Evolutionary conservation across 2,888 invertebrate species (phyloP).

Genomic region (Chrysina gloriosa): DNA sequence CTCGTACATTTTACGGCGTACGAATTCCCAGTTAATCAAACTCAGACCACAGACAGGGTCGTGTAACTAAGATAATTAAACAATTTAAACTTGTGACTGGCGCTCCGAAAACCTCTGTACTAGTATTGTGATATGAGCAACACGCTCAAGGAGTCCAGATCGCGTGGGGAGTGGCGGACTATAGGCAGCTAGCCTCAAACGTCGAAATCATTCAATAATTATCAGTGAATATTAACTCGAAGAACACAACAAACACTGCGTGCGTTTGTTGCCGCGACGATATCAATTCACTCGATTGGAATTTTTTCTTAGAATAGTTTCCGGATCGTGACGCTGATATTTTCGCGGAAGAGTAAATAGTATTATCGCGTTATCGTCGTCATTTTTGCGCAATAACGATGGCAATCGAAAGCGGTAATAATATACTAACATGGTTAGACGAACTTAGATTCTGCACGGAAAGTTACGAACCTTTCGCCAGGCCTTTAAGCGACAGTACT

Average conservation of each 20-base stretch:
- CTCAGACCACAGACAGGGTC: too few relatives aligned
- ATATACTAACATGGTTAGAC: slow-evolving; percentile 56
- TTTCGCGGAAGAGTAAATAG: neutral
- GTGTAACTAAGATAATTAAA: too few relatives aligned
- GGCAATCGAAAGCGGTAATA: neutral
- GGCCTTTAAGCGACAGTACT: slow-evolving; percentile 34
- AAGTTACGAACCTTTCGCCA: slow-evolving; percentile 56
- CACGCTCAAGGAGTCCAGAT: too few relatives aligned
- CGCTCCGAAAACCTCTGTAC: neutral
- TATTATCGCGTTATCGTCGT: neutral
- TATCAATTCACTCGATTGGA: neutral
- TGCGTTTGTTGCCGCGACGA: neutral
- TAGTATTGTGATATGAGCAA: neutral
- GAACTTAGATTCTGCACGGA: slow-evolving; percentile 57
- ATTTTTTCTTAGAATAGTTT: neutral
- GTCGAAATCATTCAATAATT: too few relatives aligned
- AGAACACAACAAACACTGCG: neutral
- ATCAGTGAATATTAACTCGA: neutral
- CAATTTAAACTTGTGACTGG: neutral
- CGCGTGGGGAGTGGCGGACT: too few relatives aligned
- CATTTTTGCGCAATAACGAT: neutral
- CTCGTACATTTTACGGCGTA: too few relatives aligned
- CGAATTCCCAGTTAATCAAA: too few relatives aligned
- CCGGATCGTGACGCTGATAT: too few relatives aligned
- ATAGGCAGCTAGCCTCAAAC: too few relatives aligned